Conservation (phyloP, 2,797 vertebrate species). For the Lycodopsis pacificus region DNA sequence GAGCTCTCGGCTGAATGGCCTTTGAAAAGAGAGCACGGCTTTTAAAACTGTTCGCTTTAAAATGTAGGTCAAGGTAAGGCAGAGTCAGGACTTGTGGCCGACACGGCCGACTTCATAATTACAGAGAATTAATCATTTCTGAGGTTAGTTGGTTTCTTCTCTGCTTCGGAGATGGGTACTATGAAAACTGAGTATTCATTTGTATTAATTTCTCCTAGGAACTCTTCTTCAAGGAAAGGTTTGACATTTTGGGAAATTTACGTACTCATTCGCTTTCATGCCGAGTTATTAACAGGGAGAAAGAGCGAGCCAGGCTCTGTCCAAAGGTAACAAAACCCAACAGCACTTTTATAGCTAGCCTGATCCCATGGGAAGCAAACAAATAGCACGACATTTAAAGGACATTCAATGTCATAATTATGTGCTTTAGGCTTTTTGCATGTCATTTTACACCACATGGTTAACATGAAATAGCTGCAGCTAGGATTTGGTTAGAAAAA, state of each 20-base stretch:
- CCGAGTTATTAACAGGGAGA: not conserved
- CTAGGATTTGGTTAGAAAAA: not conserved
- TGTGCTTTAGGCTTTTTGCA: not conserved
- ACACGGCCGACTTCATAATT: slow-evolving; percentile 49
- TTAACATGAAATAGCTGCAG: not conserved
- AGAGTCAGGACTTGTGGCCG: slow-evolving; percentile 47
- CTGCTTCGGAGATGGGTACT: slow-evolving; percentile 11
- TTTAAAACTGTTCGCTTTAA: slow-evolving; percentile 46
- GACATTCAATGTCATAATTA: not conserved
- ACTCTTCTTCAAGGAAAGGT: not conserved
- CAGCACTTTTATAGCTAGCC: not conserved
- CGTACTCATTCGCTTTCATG: not conserved
- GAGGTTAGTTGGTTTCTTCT: slow-evolving; percentile 21
- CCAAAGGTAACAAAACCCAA: too few relatives aligned
- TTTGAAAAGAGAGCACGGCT: slow-evolving; percentile 51
- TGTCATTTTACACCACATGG: not conserved
- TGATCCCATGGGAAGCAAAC: too few relatives aligned
- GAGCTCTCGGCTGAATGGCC: slow-evolving; percentile 30
- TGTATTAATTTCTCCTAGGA: slow-evolving; percentile 17
- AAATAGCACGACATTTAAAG: too few relatives aligned
- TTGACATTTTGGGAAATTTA: not conserved
- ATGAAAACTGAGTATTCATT: slow-evolving; percentile 22
- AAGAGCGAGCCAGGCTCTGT: too few relatives aligned
- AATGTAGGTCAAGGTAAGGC: slow-evolving; percentile 63
- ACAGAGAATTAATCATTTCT: slow-evolving; percentile 47